Evolutionary conservation across 2,888 invertebrate species (phyloP), one percentile per base, ranked within the genome.

Genomic region (Crioceris asparagi): DNA sequence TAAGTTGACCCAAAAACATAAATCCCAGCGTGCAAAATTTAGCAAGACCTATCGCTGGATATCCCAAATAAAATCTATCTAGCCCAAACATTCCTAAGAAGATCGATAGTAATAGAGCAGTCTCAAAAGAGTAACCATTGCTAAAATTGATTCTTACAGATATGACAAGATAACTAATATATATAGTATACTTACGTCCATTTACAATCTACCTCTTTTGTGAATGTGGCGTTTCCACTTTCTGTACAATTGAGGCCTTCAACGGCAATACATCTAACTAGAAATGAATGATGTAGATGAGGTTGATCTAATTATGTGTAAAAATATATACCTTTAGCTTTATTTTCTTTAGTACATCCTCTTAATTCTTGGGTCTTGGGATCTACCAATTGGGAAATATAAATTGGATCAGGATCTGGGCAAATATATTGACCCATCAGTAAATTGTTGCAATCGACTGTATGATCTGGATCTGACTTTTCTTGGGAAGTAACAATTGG

Each of bases 31-130:
- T 96, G 59, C 93, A 91, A 45, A 97, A 75, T 64, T 98, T 97
- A 17, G 94, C 77, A 43, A 96, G 66, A 1, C 96, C 97, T 48
- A 97, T 77, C 1, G 92, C 96, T 35, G 92, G 93, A 63, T 97
- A 97, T 17, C 98, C 98, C n/a, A 98, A 71, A 60, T 98, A 98
- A 66, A 98, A 96, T 42, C 98, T 72, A 62, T 98, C 98, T 16
- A 90, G 74, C 12, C 98, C 98, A 68, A 98, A 91, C 88, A 96
- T 93, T 17, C 98, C 98, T 39, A 97, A 70, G 61, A 98, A 98
- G 33, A 98, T 85, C 0, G 97, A 97, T 3, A 98, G 69, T 21
- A 97, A 66, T 29, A 98, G 67, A 0, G 97, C 83, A 36, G 88
- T 87, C 61, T 94, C 92, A 59, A 92, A 81, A 2, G 85, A 84